Evolutionary conservation across 2,113 vertebrate species (phyloP).

Genomic region (Microtus pennsylvanicus): DNA sequence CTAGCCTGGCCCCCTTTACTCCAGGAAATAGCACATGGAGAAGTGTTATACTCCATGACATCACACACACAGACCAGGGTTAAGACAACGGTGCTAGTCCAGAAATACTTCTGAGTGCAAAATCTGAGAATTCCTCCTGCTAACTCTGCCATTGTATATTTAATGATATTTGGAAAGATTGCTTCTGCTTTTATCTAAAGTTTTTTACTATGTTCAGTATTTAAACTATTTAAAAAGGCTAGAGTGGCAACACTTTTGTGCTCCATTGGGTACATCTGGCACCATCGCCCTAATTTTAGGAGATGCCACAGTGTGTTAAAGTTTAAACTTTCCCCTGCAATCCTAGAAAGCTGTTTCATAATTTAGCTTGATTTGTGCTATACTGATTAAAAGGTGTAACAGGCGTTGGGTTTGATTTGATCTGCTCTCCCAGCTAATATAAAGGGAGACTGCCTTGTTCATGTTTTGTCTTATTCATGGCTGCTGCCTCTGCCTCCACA

Average conservation of each 20-base stretch:
- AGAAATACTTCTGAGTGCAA: background rate
- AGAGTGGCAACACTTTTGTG: background rate
- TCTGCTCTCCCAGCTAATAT: background rate
- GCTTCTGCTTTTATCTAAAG: conserved; percentile 46
- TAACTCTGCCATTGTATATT: background rate
- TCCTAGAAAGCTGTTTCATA: conserved; percentile 16
- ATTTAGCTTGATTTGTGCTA: conserved; percentile 1
- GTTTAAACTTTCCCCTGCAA: conserved; percentile 17
- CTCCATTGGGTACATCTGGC: background rate
- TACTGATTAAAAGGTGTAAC: background rate
- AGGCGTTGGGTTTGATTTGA: conserved; percentile 9
- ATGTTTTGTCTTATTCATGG: background rate
- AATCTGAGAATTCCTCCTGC: background rate
- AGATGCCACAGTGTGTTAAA: background rate
- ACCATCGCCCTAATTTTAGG: conserved; percentile 29
- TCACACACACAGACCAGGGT: background rate
- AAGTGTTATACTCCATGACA: background rate
- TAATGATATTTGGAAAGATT: background rate
- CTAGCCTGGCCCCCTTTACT: background rate
- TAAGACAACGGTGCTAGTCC: background rate
- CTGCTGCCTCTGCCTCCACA: background rate
- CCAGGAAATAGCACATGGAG: background rate
- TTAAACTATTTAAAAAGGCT: background rate
- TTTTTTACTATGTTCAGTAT: background rate
- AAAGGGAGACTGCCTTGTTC: background rate